phyloP scores from a whole-genome alignment of 1,140 invertebrate species.

The Eriocheir sinensis region DNA sequence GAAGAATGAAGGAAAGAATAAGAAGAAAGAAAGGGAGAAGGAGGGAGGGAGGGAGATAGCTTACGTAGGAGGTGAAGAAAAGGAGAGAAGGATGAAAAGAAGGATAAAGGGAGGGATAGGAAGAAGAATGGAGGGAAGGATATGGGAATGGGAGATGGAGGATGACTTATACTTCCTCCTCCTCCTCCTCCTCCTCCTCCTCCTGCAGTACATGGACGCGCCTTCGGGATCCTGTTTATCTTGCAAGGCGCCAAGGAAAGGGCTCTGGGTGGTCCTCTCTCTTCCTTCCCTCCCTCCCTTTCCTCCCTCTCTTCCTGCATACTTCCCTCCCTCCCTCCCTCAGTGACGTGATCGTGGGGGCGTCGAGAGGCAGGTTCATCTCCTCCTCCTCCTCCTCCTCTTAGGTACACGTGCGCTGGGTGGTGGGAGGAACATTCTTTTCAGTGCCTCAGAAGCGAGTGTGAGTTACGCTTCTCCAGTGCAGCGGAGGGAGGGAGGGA shows the following conservation, averaged over 20 bases:
- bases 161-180: background rate
- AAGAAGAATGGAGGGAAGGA: no score
- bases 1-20: background rate
- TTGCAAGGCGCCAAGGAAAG: background rate
- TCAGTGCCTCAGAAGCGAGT: background rate
- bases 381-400: no score
- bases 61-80: background rate
- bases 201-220: background rate
- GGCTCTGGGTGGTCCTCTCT: background rate
- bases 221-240: constrained; percentile 7
- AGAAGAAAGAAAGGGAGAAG: background rate
- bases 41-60: background rate
- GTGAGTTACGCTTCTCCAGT: background rate
- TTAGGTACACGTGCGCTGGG: no score
- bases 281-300: background rate
- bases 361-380: background rate
- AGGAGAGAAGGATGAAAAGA: no score
- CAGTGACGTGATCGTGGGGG: background rate
- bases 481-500: background rate
- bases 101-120: no score
- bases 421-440: no score
- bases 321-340: constrained; percentile 17
- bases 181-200: background rate
- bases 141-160: no score
- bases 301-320: background rate